phyloP scores from a whole-genome alignment of 2,113 vertebrate genomes.

The Sciurus niger region DNA sequence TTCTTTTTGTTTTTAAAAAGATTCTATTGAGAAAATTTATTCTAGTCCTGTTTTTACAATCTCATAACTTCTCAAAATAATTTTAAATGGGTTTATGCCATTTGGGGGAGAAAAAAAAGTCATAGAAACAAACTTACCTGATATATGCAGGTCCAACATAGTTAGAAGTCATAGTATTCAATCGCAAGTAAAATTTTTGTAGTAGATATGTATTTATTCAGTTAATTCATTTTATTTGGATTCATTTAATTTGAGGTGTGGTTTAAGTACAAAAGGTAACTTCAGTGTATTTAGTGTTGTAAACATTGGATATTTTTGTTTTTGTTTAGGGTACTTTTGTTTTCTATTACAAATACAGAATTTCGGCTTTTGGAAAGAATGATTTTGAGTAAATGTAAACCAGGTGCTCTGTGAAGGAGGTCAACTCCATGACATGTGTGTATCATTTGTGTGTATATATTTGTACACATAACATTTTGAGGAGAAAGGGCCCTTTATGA shows the following conservation, averaged over 20 bases:
- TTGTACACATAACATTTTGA: not conserved
- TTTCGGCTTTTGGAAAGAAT: constrained; percentile 50
- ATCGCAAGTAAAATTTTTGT: constrained; percentile 20
- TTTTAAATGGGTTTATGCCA: constrained; percentile 53
- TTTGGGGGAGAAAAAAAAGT: constrained; percentile 27
- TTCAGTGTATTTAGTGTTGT: constrained; percentile 42
- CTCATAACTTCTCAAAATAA: constrained; percentile 42
- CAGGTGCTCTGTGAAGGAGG: not conserved
- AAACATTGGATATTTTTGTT: not conserved
- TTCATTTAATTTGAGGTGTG: constrained; percentile 31
- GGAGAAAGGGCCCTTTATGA: not conserved
- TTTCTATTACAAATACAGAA: constrained; percentile 33
- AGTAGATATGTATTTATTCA: not conserved
- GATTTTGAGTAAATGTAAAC: constrained; percentile 5
- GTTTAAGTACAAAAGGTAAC: constrained; percentile 28
- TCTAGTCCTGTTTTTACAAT: constrained; percentile 58
- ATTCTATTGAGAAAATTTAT: constrained; percentile 25
- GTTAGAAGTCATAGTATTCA: not conserved
- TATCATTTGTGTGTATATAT: not conserved
- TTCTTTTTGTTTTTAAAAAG: constrained; percentile 53
- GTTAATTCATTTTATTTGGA: constrained; percentile 29
- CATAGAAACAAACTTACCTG: constrained; percentile 46
- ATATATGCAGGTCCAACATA: not conserved
- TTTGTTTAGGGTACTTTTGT: not conserved
- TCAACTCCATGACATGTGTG: not conserved